Conservation (phyloP, 2,797 vertebrate genomes). For the Pteronotus mesoamericanus region DNA sequence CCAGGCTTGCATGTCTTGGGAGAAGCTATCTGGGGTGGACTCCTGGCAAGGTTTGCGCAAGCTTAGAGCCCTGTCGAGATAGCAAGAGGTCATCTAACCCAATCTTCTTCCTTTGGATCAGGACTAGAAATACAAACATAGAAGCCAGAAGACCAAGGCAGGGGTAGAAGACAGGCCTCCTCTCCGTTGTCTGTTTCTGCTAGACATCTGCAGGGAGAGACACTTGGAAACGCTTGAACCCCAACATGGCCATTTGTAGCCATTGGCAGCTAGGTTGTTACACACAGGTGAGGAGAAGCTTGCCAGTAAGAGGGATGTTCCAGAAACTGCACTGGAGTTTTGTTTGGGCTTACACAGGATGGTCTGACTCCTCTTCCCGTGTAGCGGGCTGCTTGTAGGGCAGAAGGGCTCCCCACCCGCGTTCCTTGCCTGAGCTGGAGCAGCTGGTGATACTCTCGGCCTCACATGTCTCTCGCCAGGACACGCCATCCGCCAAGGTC, state of each 20-base stretch:
- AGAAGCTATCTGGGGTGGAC: neutral
- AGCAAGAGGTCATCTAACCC: neutral
- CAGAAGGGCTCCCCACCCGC: fast-evolving
- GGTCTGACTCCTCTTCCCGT: neutral
- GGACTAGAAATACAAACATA: neutral
- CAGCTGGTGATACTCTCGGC: neutral
- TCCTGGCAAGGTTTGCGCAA: neutral
- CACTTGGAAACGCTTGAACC: neutral
- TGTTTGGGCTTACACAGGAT: neutral
- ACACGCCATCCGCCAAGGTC: neutral
- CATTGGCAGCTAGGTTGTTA: neutral
- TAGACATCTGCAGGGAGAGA: neutral
- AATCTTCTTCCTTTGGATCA: neutral
- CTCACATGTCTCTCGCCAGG: neutral
- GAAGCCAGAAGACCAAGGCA: neutral
- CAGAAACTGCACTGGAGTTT: neutral
- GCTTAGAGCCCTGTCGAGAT: neutral
- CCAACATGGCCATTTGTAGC: neutral
- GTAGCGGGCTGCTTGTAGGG: no score
- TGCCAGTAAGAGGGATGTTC: neutral
- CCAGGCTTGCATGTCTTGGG: neutral
- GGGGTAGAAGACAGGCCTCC: neutral
- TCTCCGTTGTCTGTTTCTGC: neutral
- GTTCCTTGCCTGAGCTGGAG: neutral
- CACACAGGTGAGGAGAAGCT: neutral